Evolutionary conservation across 2,113 vertebrate species (phyloP), one percentile per base, ranked within the genome.

Genomic region (Hipposideros armiger): DNA sequence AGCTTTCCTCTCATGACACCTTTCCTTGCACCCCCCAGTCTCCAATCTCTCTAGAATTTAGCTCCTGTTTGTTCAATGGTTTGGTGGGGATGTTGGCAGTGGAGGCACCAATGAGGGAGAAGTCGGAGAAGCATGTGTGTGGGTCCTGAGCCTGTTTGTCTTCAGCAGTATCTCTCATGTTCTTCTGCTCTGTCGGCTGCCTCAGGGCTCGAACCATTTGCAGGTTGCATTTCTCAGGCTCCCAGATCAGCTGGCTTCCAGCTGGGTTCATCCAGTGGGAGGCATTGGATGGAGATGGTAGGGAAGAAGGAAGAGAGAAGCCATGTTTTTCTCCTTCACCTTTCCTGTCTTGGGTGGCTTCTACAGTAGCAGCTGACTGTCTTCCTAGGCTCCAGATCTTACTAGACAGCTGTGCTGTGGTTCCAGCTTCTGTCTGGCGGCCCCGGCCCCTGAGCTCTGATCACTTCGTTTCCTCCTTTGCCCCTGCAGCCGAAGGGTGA

Each of bases 141-240:
- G 45, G 52, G 2, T 66, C 30, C 7, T 3, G 14, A 66, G 4
- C 19, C 50, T 45, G 22, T 52, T 50, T 40, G 11, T 72, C 66
- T 47, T 93, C 47, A 13, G 20, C 42, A 20, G 17, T 14, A 14
- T 54, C n/a, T 69, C 45, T 36, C 16, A 1, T 16, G 16, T 30
- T 78, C 7, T 66, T 85, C 16, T 24, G 30, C 42, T 80, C 30
- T 70, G 56, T 26, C 32, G 28, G 20, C 56, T 28, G 16, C 66
- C 28, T 67, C 40, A 24, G 54, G 32, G 64, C 90, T 40, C 88
- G 97, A 87, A 90, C 16, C 45, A 89, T 52, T 97, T 94, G 95
- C 54, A 90, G 74, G 74, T 84, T 96, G 95, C 22, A 15, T 85
- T 74, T 90, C 14, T 42, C 20, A 91, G 67, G 15, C 73, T 89